A percentile compares a stretch with the other conserved stretches of the same genome.
phyloP scores from a whole-genome alignment of 2,113 vertebrate genomes.

The Cyphomyrus plagiostoma region DNA sequence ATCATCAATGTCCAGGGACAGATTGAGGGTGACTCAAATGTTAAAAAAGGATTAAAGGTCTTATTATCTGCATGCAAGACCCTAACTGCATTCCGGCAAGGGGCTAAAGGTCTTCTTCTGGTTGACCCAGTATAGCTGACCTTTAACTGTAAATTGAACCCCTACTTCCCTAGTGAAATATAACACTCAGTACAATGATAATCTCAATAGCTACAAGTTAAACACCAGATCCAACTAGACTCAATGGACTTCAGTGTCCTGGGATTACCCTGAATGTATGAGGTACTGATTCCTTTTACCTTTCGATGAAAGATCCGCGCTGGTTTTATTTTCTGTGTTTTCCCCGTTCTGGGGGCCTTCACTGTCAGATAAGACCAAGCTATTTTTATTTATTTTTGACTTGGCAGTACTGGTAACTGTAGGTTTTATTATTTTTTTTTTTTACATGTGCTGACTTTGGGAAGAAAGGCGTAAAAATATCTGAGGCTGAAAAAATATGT shows the following conservation, averaged over 20 bases:
- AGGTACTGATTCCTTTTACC: not conserved
- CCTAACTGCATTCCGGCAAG: not conserved
- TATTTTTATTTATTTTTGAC: not conserved
- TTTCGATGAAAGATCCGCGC: not conserved
- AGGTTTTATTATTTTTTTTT: not conserved
- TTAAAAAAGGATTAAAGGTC: not conserved
- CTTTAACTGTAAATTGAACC: not conserved
- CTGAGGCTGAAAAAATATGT: conserved; percentile 13
- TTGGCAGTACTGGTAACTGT: not conserved
- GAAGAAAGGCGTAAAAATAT: not conserved
- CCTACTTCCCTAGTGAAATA: not conserved
- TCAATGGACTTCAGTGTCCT: not conserved
- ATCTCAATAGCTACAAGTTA: not conserved
- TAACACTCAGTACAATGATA: not conserved
- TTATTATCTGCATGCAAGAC: not conserved
- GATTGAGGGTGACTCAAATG: not conserved
- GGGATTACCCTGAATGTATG: not conserved
- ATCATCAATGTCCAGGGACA: not conserved
- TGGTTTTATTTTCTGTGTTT: not conserved
- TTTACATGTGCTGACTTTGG: not conserved
- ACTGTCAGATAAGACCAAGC: not conserved
- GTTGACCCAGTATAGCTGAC: not conserved
- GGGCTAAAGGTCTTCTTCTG: not conserved
- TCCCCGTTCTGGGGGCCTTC: not conserved
- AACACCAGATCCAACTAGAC: not conserved